These are phyloP conservation scores for Zoanthus solanderi DNA, from an alignment of 92 coral and sea anemone genomes.

Conservation along the genomic window DNA sequence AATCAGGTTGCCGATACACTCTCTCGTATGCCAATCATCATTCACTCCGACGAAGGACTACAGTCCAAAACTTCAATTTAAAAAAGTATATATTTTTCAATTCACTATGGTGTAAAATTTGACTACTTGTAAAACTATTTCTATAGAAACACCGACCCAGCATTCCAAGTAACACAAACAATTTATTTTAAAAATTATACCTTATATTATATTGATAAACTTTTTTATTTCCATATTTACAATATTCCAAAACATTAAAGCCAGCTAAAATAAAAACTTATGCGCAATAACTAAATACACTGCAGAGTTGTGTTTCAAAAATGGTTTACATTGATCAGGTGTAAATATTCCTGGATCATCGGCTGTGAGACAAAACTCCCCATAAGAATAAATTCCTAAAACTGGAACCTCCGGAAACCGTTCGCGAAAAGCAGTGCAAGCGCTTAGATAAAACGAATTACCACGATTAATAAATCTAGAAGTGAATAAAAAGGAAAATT, in stretches of 20 bases:
- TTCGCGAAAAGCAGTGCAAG: slow-evolving; percentile 86
- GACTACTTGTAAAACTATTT: no score
- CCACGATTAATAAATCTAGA: slow-evolving; percentile 96
- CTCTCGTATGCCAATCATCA: no score
- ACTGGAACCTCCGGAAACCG: slow-evolving; percentile 72
- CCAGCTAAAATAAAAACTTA: slow-evolving; percentile 14
- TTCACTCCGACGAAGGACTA: no score
- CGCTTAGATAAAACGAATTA: slow-evolving; percentile 89
- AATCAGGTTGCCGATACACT: no score
- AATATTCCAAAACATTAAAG: background rate
- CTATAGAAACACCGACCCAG: no score
- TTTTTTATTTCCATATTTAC: no score
- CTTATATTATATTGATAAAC: background rate
- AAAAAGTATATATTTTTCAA: no score
- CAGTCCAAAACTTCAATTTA: no score
- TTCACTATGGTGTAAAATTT: no score
- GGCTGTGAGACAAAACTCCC: slow-evolving; percentile 89
- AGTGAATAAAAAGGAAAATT: slow-evolving; percentile 81
- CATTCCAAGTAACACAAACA: no score
- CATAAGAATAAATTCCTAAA: slow-evolving; percentile 91
- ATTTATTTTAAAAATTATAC: no score
- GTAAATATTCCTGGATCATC: slow-evolving; percentile 73
- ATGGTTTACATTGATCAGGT: slow-evolving; percentile 78
- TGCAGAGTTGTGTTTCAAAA: slow-evolving; percentile 88
- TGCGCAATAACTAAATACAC: slow-evolving; percentile 89